Conservation (phyloP, 2,888 invertebrate genomes). For the Lepidochitona cinerea region DNA sequence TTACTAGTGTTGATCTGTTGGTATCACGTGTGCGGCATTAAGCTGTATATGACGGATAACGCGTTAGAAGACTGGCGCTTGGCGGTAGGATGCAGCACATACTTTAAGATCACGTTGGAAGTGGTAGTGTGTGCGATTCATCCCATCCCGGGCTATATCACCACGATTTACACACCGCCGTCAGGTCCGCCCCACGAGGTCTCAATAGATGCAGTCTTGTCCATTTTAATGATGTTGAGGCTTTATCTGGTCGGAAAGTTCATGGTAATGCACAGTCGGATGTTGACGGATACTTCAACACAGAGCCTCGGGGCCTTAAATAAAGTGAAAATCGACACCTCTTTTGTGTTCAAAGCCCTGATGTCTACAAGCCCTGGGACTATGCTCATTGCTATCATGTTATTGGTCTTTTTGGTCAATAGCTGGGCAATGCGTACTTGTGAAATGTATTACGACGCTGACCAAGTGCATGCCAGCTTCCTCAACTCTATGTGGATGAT, state of each 20-base stretch:
- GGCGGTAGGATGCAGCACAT: constrained; percentile 41
- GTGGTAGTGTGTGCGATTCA: constrained; percentile 53
- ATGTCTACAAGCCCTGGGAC: constrained; percentile 50
- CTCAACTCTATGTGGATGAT: constrained; percentile 58
- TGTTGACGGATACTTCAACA: constrained; percentile 55
- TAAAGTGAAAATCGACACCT: constrained; percentile 55
- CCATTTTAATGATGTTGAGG: constrained; percentile 55
- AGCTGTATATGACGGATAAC: constrained; percentile 47
- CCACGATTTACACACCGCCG: constrained; percentile 35
- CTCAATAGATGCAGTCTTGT: constrained; percentile 54
- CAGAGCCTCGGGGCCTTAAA: constrained; percentile 55
- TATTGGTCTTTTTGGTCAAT: constrained; percentile 48
- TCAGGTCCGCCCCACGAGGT: constrained; percentile 33
- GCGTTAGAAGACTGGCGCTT: constrained; percentile 50
- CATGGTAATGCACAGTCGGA: constrained; percentile 53
- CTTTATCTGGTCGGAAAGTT: constrained; percentile 56
- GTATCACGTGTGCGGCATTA: constrained; percentile 44
- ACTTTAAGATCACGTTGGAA: constrained; percentile 40
- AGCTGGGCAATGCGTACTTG: constrained; percentile 62
- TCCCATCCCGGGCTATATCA: constrained; percentile 54
- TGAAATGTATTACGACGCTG: constrained; percentile 52
- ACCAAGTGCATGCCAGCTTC: constrained; percentile 33
- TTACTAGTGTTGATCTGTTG: constrained; percentile 46
- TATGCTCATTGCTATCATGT: constrained; percentile 47
- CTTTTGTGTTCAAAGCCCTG: constrained; percentile 59